Base-by-base conservation (phyloP, 1,140 invertebrate genomes). In the Solenopsis invicta region DNA sequence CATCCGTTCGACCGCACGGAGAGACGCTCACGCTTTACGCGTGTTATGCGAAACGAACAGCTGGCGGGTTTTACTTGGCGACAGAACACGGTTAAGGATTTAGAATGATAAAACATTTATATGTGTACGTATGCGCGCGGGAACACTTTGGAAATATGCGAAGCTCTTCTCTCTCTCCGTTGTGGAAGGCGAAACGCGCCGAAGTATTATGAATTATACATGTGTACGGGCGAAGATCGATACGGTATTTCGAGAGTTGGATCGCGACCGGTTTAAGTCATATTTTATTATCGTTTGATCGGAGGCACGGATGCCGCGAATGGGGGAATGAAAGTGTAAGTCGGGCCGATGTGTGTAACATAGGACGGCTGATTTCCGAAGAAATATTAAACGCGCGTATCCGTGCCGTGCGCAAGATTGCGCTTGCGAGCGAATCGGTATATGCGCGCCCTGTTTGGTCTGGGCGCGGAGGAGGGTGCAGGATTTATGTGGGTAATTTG, bases 281-380 rank as follows among this genome's bases (percentile, higher is more conserved):
- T 71, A 75, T 84, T 84, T 84, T 84, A 84, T 84, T 84, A 84
- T 84, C n/a, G 69, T 21, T 84, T 75, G 69, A 74, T 61, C 45
- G 45, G n/a, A 9, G 10, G 29, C 41, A 24, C 52, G 80, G 13
- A 50, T 54, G 21, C 21, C 16, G 45, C 41, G 41, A 41, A 41
- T 41, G 41, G 41, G 54, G 41, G 41, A 74, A 75, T 81, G 61
- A 61, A 71, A 84, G 37, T 48, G 69, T 50, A 72, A 75, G n/a
- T n/a, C 34, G 24, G 67, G 8, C 24, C 41, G n/a, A 81, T 24
- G 34, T 66, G 59, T 34, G 18, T 37, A 59, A 69, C 18, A 69
- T 12, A 50, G 37, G 21, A 16, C 8, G 34, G 21, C 24, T 50
- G 50, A 81, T 81, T 81, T 81, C 29, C 78, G 21, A n/a, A 29